Conservation (phyloP, 2,888 invertebrate species). For the Plebejus melissa region DNA sequence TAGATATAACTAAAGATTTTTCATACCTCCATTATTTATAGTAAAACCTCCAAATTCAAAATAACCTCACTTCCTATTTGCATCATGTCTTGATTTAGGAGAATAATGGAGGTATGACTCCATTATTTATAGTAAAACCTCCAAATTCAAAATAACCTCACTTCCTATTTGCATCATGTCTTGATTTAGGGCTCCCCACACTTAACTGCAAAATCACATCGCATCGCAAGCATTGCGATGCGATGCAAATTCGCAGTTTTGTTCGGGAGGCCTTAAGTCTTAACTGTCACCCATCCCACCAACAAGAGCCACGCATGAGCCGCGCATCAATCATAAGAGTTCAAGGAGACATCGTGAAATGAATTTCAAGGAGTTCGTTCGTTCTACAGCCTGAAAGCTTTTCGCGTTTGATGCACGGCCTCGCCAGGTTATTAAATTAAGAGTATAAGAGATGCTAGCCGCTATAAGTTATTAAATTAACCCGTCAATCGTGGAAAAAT, state of each 20-base stretch:
- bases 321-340: slow-evolving; percentile 8
- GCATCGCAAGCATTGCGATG: background rate
- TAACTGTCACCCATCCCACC: background rate
- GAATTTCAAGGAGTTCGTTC: slow-evolving; percentile 12
- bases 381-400: background rate
- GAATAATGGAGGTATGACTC: too few species aligned
- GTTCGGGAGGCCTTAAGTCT: background rate
- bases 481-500: too few species aligned
- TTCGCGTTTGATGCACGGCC: background rate
- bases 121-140: background rate
- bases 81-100: too few species aligned
- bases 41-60: background rate
- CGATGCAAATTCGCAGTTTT: too few species aligned
- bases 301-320: background rate
- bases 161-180: background rate
- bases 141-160: background rate
- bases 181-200: too few species aligned
- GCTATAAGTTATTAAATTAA: too few species aligned
- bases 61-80: background rate
- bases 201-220: too few species aligned
- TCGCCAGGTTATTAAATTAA: too few species aligned
- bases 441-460: too few species aligned
- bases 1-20: background rate
- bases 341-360: background rate
- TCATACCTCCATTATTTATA: background rate